These are phyloP conservation scores for Drosophila repletoides DNA, from an alignment of 1,140 invertebrate genomes.

Conservation along the genomic window DNA sequence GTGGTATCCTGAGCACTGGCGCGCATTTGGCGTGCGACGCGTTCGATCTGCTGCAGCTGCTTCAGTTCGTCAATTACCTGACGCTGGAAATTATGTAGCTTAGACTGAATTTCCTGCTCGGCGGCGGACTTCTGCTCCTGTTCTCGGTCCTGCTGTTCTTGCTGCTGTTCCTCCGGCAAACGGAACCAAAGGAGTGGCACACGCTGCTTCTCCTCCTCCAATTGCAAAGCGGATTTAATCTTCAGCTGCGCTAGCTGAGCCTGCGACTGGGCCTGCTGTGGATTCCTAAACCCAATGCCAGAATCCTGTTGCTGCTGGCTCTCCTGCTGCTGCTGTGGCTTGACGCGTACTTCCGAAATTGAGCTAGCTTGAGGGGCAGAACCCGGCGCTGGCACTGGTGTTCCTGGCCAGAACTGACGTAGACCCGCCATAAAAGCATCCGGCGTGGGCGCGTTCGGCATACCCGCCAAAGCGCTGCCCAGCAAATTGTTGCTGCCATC, in stretches of 20 bases:
- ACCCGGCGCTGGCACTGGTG: background rate
- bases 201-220: constrained; percentile 22
- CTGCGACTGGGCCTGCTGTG: constrained; percentile 11
- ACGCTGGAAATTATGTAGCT: constrained; percentile 63
- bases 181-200: constrained; percentile 63
- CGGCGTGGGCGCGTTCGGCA: background rate
- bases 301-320: background rate
- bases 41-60: constrained; percentile 67
- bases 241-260: constrained; percentile 43
- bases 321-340: constrained; percentile 37
- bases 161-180: constrained; percentile 15
- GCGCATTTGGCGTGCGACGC: constrained; percentile 64
- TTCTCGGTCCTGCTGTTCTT: background rate
- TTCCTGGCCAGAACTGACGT: constrained; percentile 30
- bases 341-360: constrained; percentile 70
- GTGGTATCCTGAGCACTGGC: constrained; percentile 25
- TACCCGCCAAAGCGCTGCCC: constrained; percentile 5
- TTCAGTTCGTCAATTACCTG: constrained; percentile 68
- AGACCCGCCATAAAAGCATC: constrained; percentile 33
- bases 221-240: constrained; percentile 38
- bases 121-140: background rate
- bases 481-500: constrained; percentile 32
- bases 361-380: constrained; percentile 48
- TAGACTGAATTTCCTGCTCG: constrained; percentile 41
- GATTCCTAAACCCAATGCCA: constrained; percentile 11